A percentile compares a stretch with the other conserved stretches of the same genome.
Conservation (phyloP, 2,797 vertebrate species). For the Pseudopleuronectes americanus region DNA sequence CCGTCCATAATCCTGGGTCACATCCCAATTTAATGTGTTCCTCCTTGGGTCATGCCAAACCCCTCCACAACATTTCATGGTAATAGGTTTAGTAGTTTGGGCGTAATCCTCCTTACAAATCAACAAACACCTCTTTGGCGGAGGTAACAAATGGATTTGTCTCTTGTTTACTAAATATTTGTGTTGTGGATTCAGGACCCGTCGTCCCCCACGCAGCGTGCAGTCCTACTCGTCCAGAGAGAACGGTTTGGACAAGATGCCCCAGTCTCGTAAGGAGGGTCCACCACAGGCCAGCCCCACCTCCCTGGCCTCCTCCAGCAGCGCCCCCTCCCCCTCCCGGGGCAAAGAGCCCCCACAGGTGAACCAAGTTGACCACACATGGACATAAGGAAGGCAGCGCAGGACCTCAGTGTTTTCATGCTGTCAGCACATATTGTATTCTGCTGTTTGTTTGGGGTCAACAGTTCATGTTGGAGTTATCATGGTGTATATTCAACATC, state of each 20-base stretch:
- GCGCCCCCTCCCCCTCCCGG: slow-evolving; percentile 85
- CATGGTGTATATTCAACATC: slow-evolving; percentile 34
- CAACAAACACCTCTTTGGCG: too few relatives aligned
- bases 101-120: too few relatives aligned
- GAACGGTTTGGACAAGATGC: slow-evolving; percentile 88
- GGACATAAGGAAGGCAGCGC: neutral
- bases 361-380: neutral
- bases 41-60: too few relatives aligned
- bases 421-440: slow-evolving; percentile 13
- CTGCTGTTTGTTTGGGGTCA: slow-evolving; percentile 20
- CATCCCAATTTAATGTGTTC: too few relatives aligned
- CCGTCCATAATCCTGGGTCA: too few relatives aligned
- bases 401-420: slow-evolving; percentile 1
- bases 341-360: slow-evolving; percentile 84
- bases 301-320: slow-evolving; percentile 91
- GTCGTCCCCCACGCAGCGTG: slow-evolving; percentile 87
- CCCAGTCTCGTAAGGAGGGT: slow-evolving; percentile 83
- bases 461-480: slow-evolving; percentile 24
- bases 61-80: too few relatives aligned
- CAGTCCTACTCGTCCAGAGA: slow-evolving; percentile 91
- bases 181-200: slow-evolving; percentile 78
- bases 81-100: too few relatives aligned
- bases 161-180: neutral
- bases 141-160: neutral
- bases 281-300: slow-evolving; percentile 85